phyloP scores from a whole-genome alignment of 2,888 invertebrate species.

The Oscheius sp. region DNA sequence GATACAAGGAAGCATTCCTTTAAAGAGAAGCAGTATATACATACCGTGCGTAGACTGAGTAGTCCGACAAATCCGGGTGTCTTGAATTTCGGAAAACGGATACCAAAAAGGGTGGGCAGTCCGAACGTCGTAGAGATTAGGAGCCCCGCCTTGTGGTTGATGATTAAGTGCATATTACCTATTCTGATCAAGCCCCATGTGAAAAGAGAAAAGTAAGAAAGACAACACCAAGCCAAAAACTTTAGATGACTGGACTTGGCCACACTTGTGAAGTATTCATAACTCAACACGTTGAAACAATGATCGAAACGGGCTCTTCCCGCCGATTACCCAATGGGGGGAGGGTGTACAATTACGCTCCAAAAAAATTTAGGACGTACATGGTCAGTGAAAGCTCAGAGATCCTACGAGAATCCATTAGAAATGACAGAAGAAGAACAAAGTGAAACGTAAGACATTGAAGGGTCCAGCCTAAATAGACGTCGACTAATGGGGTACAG shows the following conservation, averaged over 20 bases:
- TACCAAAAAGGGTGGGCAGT: conserved; percentile 1
- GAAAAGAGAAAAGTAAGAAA: no score
- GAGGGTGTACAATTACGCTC: no score
- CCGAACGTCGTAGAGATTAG: no score
- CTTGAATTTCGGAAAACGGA: conserved; percentile 31
- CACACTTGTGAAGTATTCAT: conserved; percentile 15
- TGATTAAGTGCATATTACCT: no score
- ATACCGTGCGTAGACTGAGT: conserved; percentile 27
- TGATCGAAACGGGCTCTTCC: conserved; percentile 4
- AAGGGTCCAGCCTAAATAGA: neutral
- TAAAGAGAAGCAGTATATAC: neutral
- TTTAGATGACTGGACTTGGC: neutral
- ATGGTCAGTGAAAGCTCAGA: neutral
- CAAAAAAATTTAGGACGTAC: neutral
- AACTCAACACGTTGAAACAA: neutral
- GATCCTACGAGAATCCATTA: conserved; percentile 15
- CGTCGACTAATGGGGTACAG: neutral
- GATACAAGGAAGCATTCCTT: neutral
- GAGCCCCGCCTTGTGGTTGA: no score
- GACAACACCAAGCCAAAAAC: no score
- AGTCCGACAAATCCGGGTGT: conserved; percentile 28
- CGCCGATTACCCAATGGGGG: no score
- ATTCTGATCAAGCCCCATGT: no score
- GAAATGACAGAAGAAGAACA: neutral
- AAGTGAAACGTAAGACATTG: conserved; percentile 19